Percentiles rank a stretch among this genome's conserved stretches.
Conservation (phyloP, 2,888 invertebrate species). For the Cinara cedri region DNA sequence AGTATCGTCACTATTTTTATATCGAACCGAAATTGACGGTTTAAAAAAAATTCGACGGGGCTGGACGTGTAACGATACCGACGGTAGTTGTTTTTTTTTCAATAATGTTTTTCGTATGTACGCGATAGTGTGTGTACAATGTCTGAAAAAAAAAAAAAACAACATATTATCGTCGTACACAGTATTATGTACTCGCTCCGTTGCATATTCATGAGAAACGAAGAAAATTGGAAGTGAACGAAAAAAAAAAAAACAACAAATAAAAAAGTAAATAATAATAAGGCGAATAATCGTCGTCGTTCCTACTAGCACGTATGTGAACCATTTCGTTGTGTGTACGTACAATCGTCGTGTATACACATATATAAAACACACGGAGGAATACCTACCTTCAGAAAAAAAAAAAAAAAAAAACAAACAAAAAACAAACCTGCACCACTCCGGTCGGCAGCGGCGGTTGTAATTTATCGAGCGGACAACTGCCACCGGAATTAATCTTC, state of each 20-base stretch:
- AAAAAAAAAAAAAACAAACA: neutral
- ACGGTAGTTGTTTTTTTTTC: no score
- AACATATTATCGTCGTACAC: slow-evolving; percentile 16
- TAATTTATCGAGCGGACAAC: slow-evolving; percentile 56
- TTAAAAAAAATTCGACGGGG: no score
- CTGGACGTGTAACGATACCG: no score
- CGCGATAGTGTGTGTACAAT: neutral
- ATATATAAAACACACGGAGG: no score
- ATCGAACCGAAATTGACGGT: no score
- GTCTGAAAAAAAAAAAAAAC: slow-evolving; percentile 27
- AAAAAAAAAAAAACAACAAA: neutral
- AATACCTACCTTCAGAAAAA: no score
- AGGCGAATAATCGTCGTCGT: slow-evolving; percentile 34
- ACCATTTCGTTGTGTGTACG: slow-evolving; percentile 31
- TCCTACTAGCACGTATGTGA: slow-evolving; percentile 10
- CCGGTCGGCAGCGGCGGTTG: slow-evolving; percentile 48
- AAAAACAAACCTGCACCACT: slow-evolving; percentile 50
- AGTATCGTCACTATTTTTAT: no score
- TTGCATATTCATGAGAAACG: slow-evolving; percentile 42
- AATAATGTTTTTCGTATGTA: no score
- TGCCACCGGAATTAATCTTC: slow-evolving; percentile 55
- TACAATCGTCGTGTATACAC: no score
- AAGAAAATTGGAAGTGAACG: slow-evolving; percentile 24
- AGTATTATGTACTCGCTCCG: neutral
- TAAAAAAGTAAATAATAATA: slow-evolving; percentile 43